phyloP scores from a whole-genome alignment of 2,888 invertebrate species.

The Ennomos fuscantarius region DNA sequence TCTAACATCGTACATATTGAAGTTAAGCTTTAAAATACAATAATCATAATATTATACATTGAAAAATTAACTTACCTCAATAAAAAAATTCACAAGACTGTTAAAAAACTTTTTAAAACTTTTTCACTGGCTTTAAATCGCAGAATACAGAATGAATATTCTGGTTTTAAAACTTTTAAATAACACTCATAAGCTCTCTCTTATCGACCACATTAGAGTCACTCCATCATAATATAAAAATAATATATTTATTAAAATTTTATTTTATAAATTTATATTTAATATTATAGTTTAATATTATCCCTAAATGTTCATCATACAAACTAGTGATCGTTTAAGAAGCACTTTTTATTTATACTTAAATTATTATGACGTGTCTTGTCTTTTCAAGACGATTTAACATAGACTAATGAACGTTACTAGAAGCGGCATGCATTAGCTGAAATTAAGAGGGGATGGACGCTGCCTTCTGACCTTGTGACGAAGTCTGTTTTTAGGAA shows the following conservation, averaged over 20 bases:
- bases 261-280: neutral
- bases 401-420: constrained; percentile 48
- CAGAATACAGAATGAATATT: neutral
- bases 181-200: constrained; percentile 14
- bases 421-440: constrained; percentile 39
- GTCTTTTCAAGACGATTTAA: constrained; percentile 37
- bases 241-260: neutral
- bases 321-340: neutral
- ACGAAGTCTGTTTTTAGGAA: constrained; percentile 15
- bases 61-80: too few species aligned
- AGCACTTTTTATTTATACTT: constrained; percentile 11
- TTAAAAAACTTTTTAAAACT: too few species aligned
- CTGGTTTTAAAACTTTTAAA: constrained; percentile 7
- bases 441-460: constrained; percentile 38
- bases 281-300: neutral
- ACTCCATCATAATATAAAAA: constrained; percentile 11
- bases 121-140: constrained; percentile 4
- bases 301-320: constrained; percentile 1
- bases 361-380: constrained; percentile 26
- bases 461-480: constrained; percentile 14
- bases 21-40: too few species aligned
- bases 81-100: too few species aligned
- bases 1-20: too few species aligned
- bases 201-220: constrained; percentile 1
- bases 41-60: too few species aligned